Base-by-base conservation (phyloP, 2,888 invertebrate species). In the Epinotia ramella region DNA sequence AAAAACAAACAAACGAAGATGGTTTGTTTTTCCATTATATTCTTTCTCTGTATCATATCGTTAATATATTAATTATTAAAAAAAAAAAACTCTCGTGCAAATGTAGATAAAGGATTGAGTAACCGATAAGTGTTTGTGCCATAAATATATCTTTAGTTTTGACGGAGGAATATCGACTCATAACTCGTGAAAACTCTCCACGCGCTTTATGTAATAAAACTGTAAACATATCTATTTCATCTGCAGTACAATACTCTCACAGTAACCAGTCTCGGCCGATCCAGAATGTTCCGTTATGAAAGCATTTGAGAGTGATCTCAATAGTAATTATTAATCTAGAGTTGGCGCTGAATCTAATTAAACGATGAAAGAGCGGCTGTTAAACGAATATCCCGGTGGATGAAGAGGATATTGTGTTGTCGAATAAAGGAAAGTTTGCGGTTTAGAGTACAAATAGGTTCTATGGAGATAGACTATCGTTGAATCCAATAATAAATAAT, bases 331-430 rank as follows among this genome's bases (percentile, higher is more conserved):
- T n/a, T 53, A 71, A 73, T 75, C 70, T 65, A 68, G 68, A 59
- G 73, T 68, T 74, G 77, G 78, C 80, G 80, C 78, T 80, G 81
- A 83, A 82, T 78, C 82, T 81, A 84, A 85, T 86, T 84, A 85
- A 81, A 82, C 78, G 80, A 78, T 80, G 80, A 82, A 82, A 81
- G 83, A 83, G 81, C 81, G 77, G 78, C 77, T 78, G 76, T 79
- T 83, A 84, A 84, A 84, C 80, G 82, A 82, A 84, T 83, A 80
- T 84, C 82, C 78, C 76, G 77, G 78, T 62, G 78, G 82, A 83
- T 80, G 78, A 65, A 59, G 72, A 44, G 69, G 44, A 24, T 67
- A 73, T 71, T 75, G 68, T 70, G 68, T 33, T 62, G 18, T 18
- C 28, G n/a, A 18, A 56, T 18, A 71, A 40, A 63, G 20, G 53